Evolutionary conservation across 2,888 invertebrate species (phyloP).

Genomic region (Busseola fusca): DNA sequence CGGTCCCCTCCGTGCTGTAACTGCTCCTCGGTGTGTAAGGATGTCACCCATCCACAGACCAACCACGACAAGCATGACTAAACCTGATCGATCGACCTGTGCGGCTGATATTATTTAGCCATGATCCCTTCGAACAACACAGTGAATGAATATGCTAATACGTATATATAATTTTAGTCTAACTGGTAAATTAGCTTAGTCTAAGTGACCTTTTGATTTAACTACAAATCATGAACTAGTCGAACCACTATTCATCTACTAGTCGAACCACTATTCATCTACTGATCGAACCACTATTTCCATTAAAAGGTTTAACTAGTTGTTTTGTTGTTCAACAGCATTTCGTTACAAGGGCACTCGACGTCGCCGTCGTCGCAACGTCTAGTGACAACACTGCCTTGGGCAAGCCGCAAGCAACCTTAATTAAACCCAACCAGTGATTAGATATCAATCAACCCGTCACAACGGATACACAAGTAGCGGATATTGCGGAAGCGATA

Average conservation of each 20-base stretch:
- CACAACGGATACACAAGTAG: slow-evolving; percentile 46
- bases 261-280: no score
- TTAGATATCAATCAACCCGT: slow-evolving; percentile 42
- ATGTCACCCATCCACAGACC: no score
- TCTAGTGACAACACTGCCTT: slow-evolving; percentile 28
- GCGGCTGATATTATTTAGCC: no score
- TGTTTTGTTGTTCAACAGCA: slow-evolving; percentile 18
- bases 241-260: not conserved
- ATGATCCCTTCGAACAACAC: no score
- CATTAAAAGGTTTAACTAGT: not conserved
- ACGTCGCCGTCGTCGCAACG: slow-evolving; percentile 19
- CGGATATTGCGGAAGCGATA: slow-evolving; percentile 56
- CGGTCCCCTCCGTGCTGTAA: no score
- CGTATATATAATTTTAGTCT: not conserved
- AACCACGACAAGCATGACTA: no score
- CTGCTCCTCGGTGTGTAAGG: no score
- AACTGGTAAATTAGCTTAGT: not conserved
- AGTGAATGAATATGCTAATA: not conserved
- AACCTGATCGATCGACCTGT: no score
- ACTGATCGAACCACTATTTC: no score
- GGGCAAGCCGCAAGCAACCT: slow-evolving; percentile 14
- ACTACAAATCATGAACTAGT: not conserved
- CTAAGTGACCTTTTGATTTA: not conserved
- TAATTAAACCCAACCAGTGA: slow-evolving; percentile 45
- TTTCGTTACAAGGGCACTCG: slow-evolving; percentile 22